A percentile compares a stretch with the other conserved stretches of the same genome.
These are phyloP conservation scores for Pocillopora verrucosa DNA, from an alignment of 64 coral and sea anemone genomes.

Conservation along the genomic window DNA sequence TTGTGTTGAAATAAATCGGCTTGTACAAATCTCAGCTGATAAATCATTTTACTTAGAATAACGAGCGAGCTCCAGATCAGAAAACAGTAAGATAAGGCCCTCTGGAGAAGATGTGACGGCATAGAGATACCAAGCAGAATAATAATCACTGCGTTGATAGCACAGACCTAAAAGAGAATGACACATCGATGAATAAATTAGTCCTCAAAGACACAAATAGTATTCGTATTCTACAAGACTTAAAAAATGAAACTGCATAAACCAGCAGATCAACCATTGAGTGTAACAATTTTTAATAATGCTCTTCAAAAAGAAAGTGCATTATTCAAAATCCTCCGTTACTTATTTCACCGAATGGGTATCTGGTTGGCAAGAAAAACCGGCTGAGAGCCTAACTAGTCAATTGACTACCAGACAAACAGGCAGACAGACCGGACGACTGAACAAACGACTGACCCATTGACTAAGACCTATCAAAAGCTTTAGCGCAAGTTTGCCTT, in stretches of 20 bases:
- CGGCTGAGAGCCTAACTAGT: background rate
- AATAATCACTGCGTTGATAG: constrained; percentile 94
- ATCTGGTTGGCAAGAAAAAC: background rate
- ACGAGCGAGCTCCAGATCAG: constrained; percentile 98
- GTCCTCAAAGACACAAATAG: background rate
- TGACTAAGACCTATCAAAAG: no score
- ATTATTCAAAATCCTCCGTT: no score
- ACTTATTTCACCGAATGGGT: no score
- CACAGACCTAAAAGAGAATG: constrained; percentile 75
- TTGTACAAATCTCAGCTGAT: constrained; percentile 94
- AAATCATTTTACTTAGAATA: constrained; percentile 96
- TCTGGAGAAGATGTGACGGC: constrained; percentile 89
- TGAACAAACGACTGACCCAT: background rate
- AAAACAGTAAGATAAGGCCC: constrained; percentile 95
- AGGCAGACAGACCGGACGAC: background rate
- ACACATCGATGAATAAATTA: background rate
- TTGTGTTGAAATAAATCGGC: constrained; percentile 98
- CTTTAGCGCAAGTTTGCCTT: no score
- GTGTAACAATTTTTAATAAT: no score
- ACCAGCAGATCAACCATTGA: no score
- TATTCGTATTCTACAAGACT: no score
- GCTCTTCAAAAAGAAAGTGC: no score
- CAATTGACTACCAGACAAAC: background rate
- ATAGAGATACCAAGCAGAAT: constrained; percentile 89
- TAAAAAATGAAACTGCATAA: no score